Conservation (phyloP, 2,888 invertebrate species). For the Ophion slaviceki region DNA sequence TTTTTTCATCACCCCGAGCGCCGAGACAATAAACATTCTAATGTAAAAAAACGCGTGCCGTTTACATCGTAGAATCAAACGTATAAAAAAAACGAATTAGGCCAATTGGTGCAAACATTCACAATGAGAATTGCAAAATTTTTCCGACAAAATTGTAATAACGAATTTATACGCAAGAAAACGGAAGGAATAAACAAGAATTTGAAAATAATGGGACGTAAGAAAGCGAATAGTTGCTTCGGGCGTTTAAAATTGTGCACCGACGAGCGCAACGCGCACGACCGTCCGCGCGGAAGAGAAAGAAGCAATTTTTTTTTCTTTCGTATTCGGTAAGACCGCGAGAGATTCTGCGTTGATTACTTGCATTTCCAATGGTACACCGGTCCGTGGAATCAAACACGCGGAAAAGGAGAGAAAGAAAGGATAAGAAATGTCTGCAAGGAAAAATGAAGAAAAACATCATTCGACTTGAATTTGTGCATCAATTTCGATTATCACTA, state of each 20-base stretch:
- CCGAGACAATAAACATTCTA: constrained; percentile 12
- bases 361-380: constrained; percentile 82
- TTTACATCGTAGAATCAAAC: background rate
- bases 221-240: background rate
- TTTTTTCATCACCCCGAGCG: background rate
- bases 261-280: background rate
- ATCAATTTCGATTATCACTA: constrained; percentile 73
- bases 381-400: constrained; percentile 61
- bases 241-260: background rate
- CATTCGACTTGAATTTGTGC: constrained; percentile 75
- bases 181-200: background rate
- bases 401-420: constrained; percentile 4
- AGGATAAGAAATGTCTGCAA: background rate
- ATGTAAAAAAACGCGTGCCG: background rate
- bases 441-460: constrained; percentile 64
- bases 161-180: background rate
- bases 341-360: background rate
- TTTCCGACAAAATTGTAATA: background rate
- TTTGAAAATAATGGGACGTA: background rate
- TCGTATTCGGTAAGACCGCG: background rate
- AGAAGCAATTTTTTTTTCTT: background rate
- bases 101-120: background rate
- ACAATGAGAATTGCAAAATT: background rate
- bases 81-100: background rate
- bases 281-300: background rate